A percentile compares a stretch with the other conserved stretches of the same genome.
Evolutionary conservation across 2,797 vertebrate species (phyloP).

Genomic region (Sebastes vulpes): DNA sequence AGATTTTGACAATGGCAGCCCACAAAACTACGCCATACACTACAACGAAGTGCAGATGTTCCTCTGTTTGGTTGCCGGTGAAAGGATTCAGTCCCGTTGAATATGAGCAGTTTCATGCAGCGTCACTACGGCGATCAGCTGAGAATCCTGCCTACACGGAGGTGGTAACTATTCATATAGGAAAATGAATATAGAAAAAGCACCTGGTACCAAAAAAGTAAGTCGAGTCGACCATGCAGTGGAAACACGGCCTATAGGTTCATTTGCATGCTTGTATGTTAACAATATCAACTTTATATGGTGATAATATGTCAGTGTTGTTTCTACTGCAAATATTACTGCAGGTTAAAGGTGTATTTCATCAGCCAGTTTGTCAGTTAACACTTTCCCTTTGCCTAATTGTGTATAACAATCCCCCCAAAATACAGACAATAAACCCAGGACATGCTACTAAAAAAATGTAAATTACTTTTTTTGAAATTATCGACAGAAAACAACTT

Average conservation of each 20-base stretch:
- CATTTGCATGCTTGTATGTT: not conserved
- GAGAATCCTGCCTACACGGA: no score
- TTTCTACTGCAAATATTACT: not conserved
- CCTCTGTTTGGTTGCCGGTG: no score
- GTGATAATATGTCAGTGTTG: not conserved
- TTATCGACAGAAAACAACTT: conserved; percentile 41
- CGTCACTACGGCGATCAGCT: no score
- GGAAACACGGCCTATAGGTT: not conserved
- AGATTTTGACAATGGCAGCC: no score
- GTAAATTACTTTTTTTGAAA: conserved; percentile 16
- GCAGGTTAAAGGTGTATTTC: not conserved
- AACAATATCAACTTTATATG: not conserved
- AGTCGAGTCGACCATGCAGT: not conserved
- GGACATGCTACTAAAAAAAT: not conserved
- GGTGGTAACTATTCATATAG: rapidly evolving
- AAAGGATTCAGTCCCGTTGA: no score
- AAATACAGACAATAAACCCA: not conserved
- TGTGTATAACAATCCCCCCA: not conserved
- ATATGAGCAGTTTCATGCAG: no score
- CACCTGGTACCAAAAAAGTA: no score
- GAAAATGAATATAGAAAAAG: no score
- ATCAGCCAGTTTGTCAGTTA: not conserved
- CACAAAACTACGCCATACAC: no score
- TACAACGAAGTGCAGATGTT: no score
- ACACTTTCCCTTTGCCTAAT: conserved; percentile 3